These are phyloP conservation scores for Lepidotrigona ventralis DNA, from an alignment of 1,140 invertebrate species.

Conservation along the genomic window DNA sequence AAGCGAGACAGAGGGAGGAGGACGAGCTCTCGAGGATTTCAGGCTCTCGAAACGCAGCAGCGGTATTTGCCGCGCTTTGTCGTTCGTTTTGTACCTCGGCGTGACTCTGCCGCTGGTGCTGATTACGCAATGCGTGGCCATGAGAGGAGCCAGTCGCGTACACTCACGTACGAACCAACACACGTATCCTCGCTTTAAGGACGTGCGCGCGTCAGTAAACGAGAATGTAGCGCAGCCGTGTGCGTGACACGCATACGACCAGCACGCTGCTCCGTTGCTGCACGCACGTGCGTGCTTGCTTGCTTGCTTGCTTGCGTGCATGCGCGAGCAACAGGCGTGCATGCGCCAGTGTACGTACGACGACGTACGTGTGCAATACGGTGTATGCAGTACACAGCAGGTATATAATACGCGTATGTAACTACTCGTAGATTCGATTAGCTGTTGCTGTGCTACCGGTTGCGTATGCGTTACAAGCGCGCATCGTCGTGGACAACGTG, in stretches of 20 bases:
- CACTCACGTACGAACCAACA: conserved; percentile 34
- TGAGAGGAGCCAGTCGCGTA: conserved; percentile 72
- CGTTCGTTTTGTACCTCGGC: conserved; percentile 73
- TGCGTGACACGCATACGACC: conserved; percentile 38
- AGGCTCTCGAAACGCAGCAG: conserved; percentile 60
- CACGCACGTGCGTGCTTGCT: conserved; percentile 32
- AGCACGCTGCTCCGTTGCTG: background rate
- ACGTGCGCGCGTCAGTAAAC: conserved; percentile 55
- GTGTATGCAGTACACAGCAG: background rate
- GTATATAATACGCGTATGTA: background rate
- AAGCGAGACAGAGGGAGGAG: conserved; percentile 37
- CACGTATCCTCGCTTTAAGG: conserved; percentile 50
- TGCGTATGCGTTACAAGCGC: conserved; percentile 6
- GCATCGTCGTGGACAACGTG: no score
- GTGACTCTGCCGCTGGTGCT: conserved; percentile 70
- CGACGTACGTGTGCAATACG: background rate
- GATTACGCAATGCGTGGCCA: conserved; percentile 79
- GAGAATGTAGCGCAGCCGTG: conserved; percentile 37
- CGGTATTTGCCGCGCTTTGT: conserved; percentile 72
- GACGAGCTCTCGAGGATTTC: conserved; percentile 41
- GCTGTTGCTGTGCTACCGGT: background rate
- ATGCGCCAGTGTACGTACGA: background rate
- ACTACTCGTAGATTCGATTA: conserved; percentile 11
- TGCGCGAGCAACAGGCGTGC: conserved; percentile 42
- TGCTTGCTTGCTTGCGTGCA: conserved; percentile 37